Conservation (phyloP, 2,113 vertebrate genomes). For the Carassius auratus region DNA sequence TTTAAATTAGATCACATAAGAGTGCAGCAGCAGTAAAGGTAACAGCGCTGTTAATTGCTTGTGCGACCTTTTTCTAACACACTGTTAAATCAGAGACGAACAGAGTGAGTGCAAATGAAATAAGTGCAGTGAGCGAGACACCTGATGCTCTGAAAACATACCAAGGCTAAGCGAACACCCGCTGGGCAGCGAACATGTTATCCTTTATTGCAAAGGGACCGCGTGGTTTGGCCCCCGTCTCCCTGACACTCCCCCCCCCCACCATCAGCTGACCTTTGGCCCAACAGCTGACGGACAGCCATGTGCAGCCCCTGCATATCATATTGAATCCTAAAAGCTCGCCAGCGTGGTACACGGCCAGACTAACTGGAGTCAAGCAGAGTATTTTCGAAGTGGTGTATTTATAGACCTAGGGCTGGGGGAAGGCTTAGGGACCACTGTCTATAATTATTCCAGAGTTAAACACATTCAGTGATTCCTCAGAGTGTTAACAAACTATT, state of each 20-base stretch:
- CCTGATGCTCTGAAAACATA: constrained; percentile 75
- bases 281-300: constrained; percentile 84
- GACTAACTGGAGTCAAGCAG: constrained; percentile 95
- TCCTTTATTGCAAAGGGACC: constrained; percentile 74
- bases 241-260: neutral
- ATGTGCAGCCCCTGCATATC: constrained; percentile 87
- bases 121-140: constrained; percentile 66
- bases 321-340: constrained; percentile 84
- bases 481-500: constrained; percentile 71
- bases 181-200: constrained; percentile 72
- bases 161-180: constrained; percentile 68
- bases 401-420: constrained; percentile 84
- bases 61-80: constrained; percentile 76
- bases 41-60: constrained; percentile 58
- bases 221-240: constrained; percentile 51
- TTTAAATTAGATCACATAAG: constrained; percentile 29
- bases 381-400: constrained; percentile 93
- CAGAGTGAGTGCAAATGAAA: constrained; percentile 35
- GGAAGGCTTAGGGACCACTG: constrained; percentile 58
- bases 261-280: constrained; percentile 31
- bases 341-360: constrained; percentile 83
- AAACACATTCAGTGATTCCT: constrained; percentile 78
- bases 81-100: constrained; percentile 71
- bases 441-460: constrained; percentile 81
- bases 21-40: constrained; percentile 37